Percentiles rank a stretch among this genome's conserved stretches.
These are phyloP conservation scores for Lagopus muta DNA, from an alignment of 2,113 vertebrate species.

Conservation along the genomic window DNA sequence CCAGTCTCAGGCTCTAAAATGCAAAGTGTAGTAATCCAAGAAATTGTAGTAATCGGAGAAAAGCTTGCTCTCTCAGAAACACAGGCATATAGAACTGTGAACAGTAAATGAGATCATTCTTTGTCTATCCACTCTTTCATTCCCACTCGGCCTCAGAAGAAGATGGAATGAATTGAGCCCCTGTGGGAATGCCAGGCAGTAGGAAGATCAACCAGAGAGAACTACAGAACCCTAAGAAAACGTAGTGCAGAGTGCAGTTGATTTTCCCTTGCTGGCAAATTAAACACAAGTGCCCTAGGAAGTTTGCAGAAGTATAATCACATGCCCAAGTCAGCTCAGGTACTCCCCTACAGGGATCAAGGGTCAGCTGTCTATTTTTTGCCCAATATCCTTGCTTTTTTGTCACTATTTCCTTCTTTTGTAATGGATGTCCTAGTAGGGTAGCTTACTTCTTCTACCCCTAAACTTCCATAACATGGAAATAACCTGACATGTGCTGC, in stretches of 20 bases:
- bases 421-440: background rate
- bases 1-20: background rate
- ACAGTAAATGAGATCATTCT: background rate
- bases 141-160: background rate
- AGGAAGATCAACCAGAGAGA: background rate
- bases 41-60: too few species aligned
- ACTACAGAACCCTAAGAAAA: background rate
- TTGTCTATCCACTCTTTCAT: background rate
- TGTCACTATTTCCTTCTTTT: background rate
- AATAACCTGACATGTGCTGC: background rate
- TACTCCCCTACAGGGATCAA: background rate
- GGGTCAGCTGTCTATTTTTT: background rate
- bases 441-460: background rate
- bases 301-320: background rate
- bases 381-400: rapidly evolving
- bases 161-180: rapidly evolving
- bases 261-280: background rate
- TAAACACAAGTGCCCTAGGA: background rate
- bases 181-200: background rate
- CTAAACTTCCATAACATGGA: background rate
- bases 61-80: background rate
- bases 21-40: background rate
- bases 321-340: background rate
- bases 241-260: background rate
- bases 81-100: background rate